A percentile compares a stretch with the other conserved stretches of the same genome.
Conservation (phyloP, 2,113 vertebrate species). For the Catagonus wagneri region DNA sequence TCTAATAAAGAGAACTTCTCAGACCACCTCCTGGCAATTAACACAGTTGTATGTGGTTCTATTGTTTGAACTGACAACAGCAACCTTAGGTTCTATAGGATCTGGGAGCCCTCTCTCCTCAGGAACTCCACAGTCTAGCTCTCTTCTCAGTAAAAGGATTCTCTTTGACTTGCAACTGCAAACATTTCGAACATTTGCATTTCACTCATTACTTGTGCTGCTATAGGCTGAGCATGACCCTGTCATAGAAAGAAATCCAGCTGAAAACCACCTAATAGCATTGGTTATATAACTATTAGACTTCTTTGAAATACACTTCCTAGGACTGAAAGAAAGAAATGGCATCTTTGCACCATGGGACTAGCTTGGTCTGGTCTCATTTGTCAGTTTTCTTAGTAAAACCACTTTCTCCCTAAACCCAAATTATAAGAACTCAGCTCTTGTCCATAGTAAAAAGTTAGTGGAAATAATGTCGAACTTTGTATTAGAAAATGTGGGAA, state of each 20-base stretch:
- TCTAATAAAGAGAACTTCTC: conserved; percentile 74
- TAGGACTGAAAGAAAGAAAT: conserved; percentile 60
- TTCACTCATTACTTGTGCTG: conserved; percentile 68
- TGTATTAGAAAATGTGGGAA: conserved; percentile 12
- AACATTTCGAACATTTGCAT: conserved; percentile 66
- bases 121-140: not conserved
- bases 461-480: conserved; percentile 6
- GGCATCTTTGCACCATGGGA: not conserved
- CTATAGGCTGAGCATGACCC: conserved; percentile 47
- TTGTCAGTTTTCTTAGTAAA: conserved; percentile 70
- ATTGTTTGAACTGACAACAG: conserved; percentile 61
- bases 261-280: conserved; percentile 44
- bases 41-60: conserved; percentile 53
- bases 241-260: conserved; percentile 46
- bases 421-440: conserved; percentile 41
- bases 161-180: conserved; percentile 62
- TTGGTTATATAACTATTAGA: conserved; percentile 47
- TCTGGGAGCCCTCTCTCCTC: not conserved
- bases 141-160: conserved; percentile 51
- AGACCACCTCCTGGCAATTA: conserved; percentile 74
- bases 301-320: conserved; percentile 54
- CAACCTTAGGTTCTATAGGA: not conserved
- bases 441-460: conserved; percentile 40
- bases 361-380: conserved; percentile 28
- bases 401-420: not conserved